Base-by-base conservation (phyloP, 2,113 vertebrate species). In the Malurus elegans region DNA sequence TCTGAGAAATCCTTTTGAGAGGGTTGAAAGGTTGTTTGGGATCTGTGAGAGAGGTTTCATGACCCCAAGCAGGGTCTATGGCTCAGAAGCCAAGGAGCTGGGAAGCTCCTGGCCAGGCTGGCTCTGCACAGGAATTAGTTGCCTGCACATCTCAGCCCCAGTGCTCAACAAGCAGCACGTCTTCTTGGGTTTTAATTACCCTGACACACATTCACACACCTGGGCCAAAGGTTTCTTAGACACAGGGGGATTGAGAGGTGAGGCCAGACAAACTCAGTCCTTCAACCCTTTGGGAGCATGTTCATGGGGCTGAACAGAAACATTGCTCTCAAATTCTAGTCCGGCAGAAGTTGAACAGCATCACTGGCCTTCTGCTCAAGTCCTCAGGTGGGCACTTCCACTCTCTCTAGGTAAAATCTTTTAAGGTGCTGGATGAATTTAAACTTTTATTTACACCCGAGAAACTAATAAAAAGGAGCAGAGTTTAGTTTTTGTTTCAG, bases 151-250 rank as follows among this genome's bases (percentile, higher is more conserved):
- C 6, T 1, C 26, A 10, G 56, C 38, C 44, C 70, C 51, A 34
- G 14, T 0, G 0, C 74, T 81, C 20, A 3, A 26, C 29, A 62
- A 61, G 15, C 26, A 10, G 54, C 31, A 6, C 23, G 13, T 66
- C 62, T 69, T n/a, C 79, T 67, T 71, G 29, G 54, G 57, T 10
- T 60, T 67, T 67, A 51, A 14, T 66, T 26, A 36, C 18, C 31
- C 36, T 51, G 36, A 47, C 47, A 44, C 9, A 34, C 21, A 28
- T 54, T 56, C 80, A 60, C 21, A 80, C 65, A 28, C 61, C 56
- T 47, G 42, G 12, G 24, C 26, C 38, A 86, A 74, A 62, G 0
- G 1, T 71, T 88, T 86, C 45, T 31, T 14, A 44, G 45, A 8
- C 36, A 4, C 14, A 34, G 32, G 5, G 8, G 4, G 17, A 32